Base-by-base conservation (phyloP, 2,888 invertebrate species). In the Sarcophaga caerulescens region DNA sequence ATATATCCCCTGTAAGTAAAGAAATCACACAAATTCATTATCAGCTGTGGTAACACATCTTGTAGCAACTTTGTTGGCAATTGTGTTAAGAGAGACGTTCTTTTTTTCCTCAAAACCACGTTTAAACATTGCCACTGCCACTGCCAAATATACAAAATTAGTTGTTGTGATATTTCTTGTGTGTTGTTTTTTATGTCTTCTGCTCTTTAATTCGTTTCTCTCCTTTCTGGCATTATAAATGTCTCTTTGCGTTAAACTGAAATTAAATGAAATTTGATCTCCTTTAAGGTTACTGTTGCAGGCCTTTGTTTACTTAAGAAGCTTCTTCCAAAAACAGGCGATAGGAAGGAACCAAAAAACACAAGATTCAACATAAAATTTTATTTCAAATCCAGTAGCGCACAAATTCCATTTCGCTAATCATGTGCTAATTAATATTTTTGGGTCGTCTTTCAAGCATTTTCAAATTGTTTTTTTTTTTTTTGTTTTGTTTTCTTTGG, bases 371-470 rank as follows among this genome's bases (percentile, higher is more conserved):
- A 66, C 66, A 68, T 59, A n/a, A 74, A 77, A 65, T 68, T 70
- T 77, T 77, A 79, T 60, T 81, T 74, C 66, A 87, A 88, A 87
- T 87, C 62, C 89, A 87, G 89, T 88, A 89, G 89, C 89, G 84
- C 83, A 66, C 68, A 87, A 88, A 88, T 88, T 88, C 87, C 88
- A 87, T 87, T 86, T 87, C 88, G 84, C 88, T 88, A 88, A 89
- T 88, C 89, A 89, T 87, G 81, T 86, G 86, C 84, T 86, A 86
- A 84, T 86, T 82, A 85, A 84, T 84, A 82, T 85, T 85, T 76
- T 80, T 76, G 82, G 76, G 47, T 73, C 65, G 76, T 69, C 52
- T 77, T 76, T 78, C 25, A 17, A 17, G 17, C 52, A 52, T 52
- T 52, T 52, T 52, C 1, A 45, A 8, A 19, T 70, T 65, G 23